Percentiles rank a stretch among this genome's conserved stretches.
Evolutionary conservation across 2,888 invertebrate species (phyloP).

Genomic region (Paralinhomoeus sp.): DNA sequence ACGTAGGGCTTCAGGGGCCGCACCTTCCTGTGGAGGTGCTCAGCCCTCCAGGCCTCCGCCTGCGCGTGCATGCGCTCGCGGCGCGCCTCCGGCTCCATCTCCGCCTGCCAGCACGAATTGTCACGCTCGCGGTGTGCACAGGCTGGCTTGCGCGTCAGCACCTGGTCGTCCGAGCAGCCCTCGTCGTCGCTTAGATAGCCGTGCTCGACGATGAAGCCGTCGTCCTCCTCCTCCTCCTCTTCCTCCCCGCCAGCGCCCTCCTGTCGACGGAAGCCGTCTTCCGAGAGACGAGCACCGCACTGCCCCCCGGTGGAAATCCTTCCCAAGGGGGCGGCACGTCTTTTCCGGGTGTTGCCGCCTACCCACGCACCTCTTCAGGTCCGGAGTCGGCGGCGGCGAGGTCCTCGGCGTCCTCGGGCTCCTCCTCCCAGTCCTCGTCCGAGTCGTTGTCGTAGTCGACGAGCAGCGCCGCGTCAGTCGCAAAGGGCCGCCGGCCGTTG

Average conservation of each 20-base stretch:
- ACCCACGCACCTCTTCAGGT: too few species aligned
- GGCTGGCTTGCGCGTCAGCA: neutral
- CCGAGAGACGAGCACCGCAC: too few species aligned
- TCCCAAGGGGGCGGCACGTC: too few species aligned
- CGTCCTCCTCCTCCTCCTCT: slow-evolving; percentile 2
- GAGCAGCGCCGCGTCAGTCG: neutral
- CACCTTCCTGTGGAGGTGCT: neutral
- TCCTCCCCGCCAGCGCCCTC: neutral
- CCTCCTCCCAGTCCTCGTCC: slow-evolving; percentile 4
- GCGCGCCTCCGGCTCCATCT: neutral
- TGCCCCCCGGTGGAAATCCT: too few species aligned
- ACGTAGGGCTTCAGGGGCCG: neutral
- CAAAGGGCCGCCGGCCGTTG: neutral
- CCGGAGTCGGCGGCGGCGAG: neutral
- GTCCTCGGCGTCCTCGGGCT: slow-evolving; percentile 1
- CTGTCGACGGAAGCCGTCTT: too few species aligned
- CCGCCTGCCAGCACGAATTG: neutral
- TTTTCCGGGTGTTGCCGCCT: too few species aligned
- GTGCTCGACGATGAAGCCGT: slow-evolving; percentile 3
- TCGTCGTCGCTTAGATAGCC: slow-evolving; percentile 3
- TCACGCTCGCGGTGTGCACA: neutral
- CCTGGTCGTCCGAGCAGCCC: neutral
- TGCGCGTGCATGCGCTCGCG: neutral
- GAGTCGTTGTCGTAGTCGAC: slow-evolving; percentile 1
- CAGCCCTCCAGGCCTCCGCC: neutral